phyloP scores from a whole-genome alignment of 2,888 invertebrate species.

The Idaea dimidiata region DNA sequence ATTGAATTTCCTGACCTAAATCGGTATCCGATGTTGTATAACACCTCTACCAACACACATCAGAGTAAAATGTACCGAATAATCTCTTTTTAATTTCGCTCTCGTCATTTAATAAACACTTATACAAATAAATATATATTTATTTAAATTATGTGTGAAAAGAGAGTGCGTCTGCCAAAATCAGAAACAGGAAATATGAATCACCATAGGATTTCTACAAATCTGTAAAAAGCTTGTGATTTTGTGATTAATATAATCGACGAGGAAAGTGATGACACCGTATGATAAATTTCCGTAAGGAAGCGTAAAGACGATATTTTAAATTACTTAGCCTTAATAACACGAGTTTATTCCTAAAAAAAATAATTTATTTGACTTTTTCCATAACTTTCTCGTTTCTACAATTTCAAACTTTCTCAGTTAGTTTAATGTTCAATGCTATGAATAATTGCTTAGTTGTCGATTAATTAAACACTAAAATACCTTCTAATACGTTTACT shows the following conservation, averaged over 20 bases:
- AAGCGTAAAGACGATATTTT: not conserved
- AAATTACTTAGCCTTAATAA: not conserved
- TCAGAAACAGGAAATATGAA: not conserved
- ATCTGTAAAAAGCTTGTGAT: not conserved
- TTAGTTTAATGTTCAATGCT: slow-evolving; percentile 23
- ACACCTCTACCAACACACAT: not conserved
- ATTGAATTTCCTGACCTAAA: not conserved
- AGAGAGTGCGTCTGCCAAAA: not conserved
- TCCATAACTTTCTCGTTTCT: not conserved
- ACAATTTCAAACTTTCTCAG: slow-evolving; percentile 18
- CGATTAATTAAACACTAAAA: slow-evolving; percentile 42
- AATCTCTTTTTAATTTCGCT: not conserved
- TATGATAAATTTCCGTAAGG: not conserved
- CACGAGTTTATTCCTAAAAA: slow-evolving; percentile 18
- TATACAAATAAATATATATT: not conserved
- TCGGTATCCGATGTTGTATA: not conserved
- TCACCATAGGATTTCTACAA: not conserved
- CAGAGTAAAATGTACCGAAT: not conserved
- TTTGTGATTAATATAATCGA: not conserved
- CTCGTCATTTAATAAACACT: not conserved
- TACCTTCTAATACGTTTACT: slow-evolving; percentile 36
- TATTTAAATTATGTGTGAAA: not conserved
- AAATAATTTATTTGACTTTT: slow-evolving; percentile 8
- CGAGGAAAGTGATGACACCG: not conserved
- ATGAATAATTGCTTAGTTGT: slow-evolving; percentile 36